Evolutionary conservation across 2,113 vertebrate genomes (phyloP).

Genomic region (Motacilla alba): DNA sequence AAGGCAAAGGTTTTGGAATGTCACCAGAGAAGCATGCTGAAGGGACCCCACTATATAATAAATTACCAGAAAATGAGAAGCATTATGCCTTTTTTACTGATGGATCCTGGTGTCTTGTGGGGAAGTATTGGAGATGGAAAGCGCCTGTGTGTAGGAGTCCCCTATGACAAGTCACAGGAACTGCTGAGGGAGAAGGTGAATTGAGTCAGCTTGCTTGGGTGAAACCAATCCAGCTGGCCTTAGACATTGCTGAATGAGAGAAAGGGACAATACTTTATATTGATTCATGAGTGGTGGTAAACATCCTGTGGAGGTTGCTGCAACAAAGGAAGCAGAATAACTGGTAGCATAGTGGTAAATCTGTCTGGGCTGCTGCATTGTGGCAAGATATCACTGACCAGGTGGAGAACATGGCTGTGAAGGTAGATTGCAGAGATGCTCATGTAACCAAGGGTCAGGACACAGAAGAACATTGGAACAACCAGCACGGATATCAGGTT

Average conservation of each 20-base stretch:
- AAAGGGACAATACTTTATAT: not conserved
- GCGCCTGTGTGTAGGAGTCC: not conserved
- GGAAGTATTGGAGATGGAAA: not conserved
- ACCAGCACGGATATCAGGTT: not conserved
- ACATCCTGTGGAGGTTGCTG: no score
- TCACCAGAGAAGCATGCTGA: not conserved
- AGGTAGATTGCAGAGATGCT: no score
- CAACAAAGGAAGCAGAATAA: no score
- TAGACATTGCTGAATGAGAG: rapidly evolving
- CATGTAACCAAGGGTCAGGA: not conserved
- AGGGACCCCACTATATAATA: not conserved
- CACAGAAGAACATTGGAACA: not conserved
- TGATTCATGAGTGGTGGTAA: not conserved
- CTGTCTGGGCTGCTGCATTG: not conserved
- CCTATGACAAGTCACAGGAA: not conserved
- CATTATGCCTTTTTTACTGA: not conserved
- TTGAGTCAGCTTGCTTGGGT: not conserved
- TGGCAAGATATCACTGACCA: rapidly evolving
- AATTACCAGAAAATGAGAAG: not conserved
- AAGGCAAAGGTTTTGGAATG: not conserved
- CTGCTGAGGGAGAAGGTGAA: not conserved
- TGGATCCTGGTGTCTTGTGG: rapidly evolving
- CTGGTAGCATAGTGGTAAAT: no score
- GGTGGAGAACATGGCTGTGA: not conserved
- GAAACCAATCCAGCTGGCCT: not conserved